Percentiles rank a stretch among this genome's conserved stretches.
Evolutionary conservation across 1,140 invertebrate species (phyloP).

Genomic region (Stenopsyche tienmushanensis): DNA sequence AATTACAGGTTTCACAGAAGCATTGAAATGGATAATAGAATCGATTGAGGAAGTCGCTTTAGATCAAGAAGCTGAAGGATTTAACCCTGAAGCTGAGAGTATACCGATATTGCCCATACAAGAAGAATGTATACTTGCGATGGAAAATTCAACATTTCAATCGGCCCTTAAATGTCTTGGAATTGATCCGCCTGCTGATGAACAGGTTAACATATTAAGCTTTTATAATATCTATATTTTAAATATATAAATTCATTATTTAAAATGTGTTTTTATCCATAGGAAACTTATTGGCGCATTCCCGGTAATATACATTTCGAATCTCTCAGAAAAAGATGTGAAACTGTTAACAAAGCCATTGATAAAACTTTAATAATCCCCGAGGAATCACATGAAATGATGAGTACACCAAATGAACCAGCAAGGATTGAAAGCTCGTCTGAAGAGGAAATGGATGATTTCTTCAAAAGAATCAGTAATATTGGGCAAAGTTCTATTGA

Average conservation of each 20-base stretch:
- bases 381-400: neutral
- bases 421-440: constrained; percentile 10
- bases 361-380: constrained; percentile 33
- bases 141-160: constrained; percentile 61
- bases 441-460: constrained; percentile 35
- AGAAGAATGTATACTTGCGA: constrained; percentile 57
- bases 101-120: constrained; percentile 67
- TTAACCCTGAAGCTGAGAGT: constrained; percentile 54
- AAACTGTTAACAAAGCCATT: constrained; percentile 34
- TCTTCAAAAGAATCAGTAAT: constrained; percentile 26
- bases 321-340: constrained; percentile 33
- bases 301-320: constrained; percentile 34
- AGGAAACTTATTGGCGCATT: constrained; percentile 39
- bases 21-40: constrained; percentile 52
- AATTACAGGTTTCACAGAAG: constrained; percentile 42
- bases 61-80: constrained; percentile 54
- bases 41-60: constrained; percentile 52
- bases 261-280: constrained; percentile 4
- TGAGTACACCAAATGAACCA: neutral
- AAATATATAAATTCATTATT: neutral
- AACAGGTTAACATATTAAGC: constrained; percentile 47
- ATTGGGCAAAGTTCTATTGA: neutral
- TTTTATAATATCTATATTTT: neutral
- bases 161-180: constrained; percentile 60
- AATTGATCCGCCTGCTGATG: constrained; percentile 59